Percentiles rank a stretch among this genome's conserved stretches.
Evolutionary conservation across 2,888 invertebrate species (phyloP).

Genomic region (Spodoptera picta): DNA sequence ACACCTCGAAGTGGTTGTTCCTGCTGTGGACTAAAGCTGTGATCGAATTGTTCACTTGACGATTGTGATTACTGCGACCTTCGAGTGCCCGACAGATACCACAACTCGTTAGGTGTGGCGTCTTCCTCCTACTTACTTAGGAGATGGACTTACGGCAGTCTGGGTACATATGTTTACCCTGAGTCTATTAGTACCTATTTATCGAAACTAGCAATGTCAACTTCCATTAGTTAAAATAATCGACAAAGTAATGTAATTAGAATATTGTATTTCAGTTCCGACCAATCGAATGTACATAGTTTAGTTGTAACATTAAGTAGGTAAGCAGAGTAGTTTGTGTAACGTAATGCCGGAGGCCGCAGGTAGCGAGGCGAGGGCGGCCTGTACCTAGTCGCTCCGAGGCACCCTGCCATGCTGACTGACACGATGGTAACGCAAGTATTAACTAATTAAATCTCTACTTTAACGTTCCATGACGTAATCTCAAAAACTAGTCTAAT

Average conservation of each 20-base stretch:
- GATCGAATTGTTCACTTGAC: slow-evolving; percentile 2
- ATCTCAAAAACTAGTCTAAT: slow-evolving; percentile 63
- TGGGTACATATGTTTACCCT: slow-evolving; percentile 1
- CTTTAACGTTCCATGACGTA: slow-evolving; percentile 50
- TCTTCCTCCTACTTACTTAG: too few species aligned
- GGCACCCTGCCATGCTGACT: slow-evolving; percentile 55
- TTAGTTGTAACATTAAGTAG: slow-evolving; percentile 25
- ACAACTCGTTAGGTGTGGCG: neutral
- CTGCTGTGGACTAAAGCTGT: slow-evolving; percentile 10
- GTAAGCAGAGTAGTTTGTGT: slow-evolving; percentile 15
- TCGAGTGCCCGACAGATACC: slow-evolving; percentile 8
- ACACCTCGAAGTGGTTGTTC: slow-evolving; percentile 7
- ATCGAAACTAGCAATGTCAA: slow-evolving; percentile 37
- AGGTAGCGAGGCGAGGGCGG: slow-evolving; percentile 32
- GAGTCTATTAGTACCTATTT: slow-evolving; percentile 31
- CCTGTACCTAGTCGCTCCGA: slow-evolving; percentile 36
- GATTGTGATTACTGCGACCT: slow-evolving; percentile 9
- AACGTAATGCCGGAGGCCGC: slow-evolving; percentile 15
- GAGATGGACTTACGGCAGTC: too few species aligned
- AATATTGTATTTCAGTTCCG: slow-evolving; percentile 22
- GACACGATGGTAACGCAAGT: slow-evolving; percentile 54
- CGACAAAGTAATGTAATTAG: slow-evolving; percentile 13
- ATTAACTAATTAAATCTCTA: slow-evolving; percentile 47
- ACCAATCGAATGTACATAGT: slow-evolving; percentile 41
- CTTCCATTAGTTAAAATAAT: slow-evolving; percentile 44